Base-by-base conservation (phyloP, 2,113 vertebrate genomes). In the Calidris pygmaea region DNA sequence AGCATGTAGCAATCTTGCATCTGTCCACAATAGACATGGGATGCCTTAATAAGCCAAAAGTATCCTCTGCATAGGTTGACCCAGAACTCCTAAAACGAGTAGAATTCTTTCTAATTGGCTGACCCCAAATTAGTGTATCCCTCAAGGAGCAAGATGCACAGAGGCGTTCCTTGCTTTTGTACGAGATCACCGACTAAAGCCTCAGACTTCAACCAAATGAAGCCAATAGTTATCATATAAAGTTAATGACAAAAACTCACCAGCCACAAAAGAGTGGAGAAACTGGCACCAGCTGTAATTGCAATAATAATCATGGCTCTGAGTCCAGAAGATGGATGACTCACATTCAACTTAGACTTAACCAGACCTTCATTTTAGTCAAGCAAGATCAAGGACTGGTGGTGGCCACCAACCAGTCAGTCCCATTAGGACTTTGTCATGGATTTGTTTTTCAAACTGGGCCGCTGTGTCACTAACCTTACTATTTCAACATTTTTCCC, bases 11-110 rank as follows among this genome's bases (percentile, higher is more conserved):
- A 26, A 9, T 15, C 19, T 26, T 13, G 16, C 8, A 15, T 29
- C n/a, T 22, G 30, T 15, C 71, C 21, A 26, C 20, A 20, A 24
- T 19, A 34, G 1, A 1, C 41, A 4, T 0, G 0, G 29, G 4
- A 21, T 41, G 26, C 29, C 43, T 55, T 15, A 50, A 52, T 35
- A 70, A 73, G 4, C 34, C 12, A 8, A 53, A 48, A 56, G 19
- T 8, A 29, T 41, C 22, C 10, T 53, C 50, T 70, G 26, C 7
- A 8, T 6, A 11, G 26, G 32, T 43, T 35, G 18, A 45, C 18
- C 12, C 45, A 47, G n/a, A 9, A 17, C 45, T 34, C 4, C 35
- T 41, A 24, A 63, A 68, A 39, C 3, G 3, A 50, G 35, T 8
- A 14, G 27, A 14, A 81, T 59, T 56, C 58, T 45, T 55, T 59